Base-by-base conservation (phyloP, 2,888 invertebrate genomes). In the Conus canariensis region DNA sequence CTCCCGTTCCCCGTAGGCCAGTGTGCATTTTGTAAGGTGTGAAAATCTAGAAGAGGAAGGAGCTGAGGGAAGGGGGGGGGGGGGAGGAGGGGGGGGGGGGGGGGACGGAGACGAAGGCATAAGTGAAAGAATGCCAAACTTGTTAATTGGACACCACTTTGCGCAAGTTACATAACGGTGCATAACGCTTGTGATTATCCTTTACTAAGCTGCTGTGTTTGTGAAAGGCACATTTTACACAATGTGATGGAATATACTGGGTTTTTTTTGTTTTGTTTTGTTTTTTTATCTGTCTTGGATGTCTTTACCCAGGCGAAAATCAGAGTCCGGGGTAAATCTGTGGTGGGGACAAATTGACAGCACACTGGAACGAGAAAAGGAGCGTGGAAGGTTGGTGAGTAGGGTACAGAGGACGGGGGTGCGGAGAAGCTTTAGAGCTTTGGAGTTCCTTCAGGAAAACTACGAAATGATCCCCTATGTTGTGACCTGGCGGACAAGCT, bases 391-490 rank as follows among this genome's bases (percentile, higher is more conserved):
- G 25, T 10, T n/a, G 3, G n/a, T 10, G 10, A 74, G 74, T 22
- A 74, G 25, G 25, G 74, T 10, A n/a, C 30, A 30, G 45, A 30
- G 77, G 25, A 9, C 25, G 77, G 77, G 25, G 77, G 10, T 77
- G 77, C 25, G 77, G 77, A 19, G 25, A 25, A 7, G 30, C 2
- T 10, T n/a, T 10, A 7, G 77, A 19, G 77, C 4, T 10, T n/a
- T 83, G 82, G 12, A 25, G 10, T 56, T 83, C 10, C 16, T 56
- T 9, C 6, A 19, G 56, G 82, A 7, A 58, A 56, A 83, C 19
- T 83, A 19, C 22, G 82, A 83, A 83, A 56, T 83, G 82, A 83
- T 83, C 82, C 82, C 82, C 82, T 22, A 56, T 9, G 58, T 22
- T 58, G 8, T 83, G 82, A 58, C 58, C 22, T 12, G 19, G 64